Evolutionary conservation across 2,797 vertebrate species (phyloP).

Genomic region (Pteropus rufus): DNA sequence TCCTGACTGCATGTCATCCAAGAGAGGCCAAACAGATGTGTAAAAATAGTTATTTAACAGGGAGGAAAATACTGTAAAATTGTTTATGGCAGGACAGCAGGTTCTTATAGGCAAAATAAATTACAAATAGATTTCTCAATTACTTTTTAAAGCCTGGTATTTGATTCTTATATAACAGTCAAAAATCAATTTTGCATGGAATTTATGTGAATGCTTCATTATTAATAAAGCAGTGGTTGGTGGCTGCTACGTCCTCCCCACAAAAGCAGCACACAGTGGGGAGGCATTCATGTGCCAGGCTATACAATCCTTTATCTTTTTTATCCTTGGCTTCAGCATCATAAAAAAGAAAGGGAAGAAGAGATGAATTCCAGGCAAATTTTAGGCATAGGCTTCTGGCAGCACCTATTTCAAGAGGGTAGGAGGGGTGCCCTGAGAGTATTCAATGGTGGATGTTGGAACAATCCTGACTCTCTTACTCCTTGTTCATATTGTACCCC

Average conservation of each 20-base stretch:
- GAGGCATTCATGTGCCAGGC: conserved; percentile 47
- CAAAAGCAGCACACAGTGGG: conserved; percentile 67
- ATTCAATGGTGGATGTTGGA: not conserved
- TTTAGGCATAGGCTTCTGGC: not conserved
- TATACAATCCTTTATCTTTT: conserved; percentile 60
- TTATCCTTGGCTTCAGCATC: conserved; percentile 48
- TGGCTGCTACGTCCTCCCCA: conserved; percentile 57
- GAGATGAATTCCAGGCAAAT: conserved; percentile 47
- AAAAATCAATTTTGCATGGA: conserved; percentile 84
- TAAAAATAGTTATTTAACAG: conserved; percentile 80
- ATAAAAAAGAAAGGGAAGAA: conserved; percentile 41
- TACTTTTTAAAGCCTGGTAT: conserved; percentile 82
- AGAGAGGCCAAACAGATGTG: conserved; percentile 79
- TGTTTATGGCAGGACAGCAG: conserved; percentile 76
- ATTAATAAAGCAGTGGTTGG: conserved; percentile 83
- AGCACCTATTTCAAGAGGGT: not conserved
- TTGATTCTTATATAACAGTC: conserved; percentile 81
- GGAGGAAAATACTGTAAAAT: conserved; percentile 79
- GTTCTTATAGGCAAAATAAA: conserved; percentile 79
- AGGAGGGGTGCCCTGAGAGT: not conserved
- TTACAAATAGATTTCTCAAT: conserved; percentile 84
- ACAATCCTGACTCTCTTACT: not conserved
- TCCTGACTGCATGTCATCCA: conserved; percentile 76
- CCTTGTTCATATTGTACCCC: not conserved
- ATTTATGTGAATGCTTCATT: conserved; percentile 82